Conservation (phyloP, 2,113 vertebrate species). For the Siphamia tubifer region DNA sequence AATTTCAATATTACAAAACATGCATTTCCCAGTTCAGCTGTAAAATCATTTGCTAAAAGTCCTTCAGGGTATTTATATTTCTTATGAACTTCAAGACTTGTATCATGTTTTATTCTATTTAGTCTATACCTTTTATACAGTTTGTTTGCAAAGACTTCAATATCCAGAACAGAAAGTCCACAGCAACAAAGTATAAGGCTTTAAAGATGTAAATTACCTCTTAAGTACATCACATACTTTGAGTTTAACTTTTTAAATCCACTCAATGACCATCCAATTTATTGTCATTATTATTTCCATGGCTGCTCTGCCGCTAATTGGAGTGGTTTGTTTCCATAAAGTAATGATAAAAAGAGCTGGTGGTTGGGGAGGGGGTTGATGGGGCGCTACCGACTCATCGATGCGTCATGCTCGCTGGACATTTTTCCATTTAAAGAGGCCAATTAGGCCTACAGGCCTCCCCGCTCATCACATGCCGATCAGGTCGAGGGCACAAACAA, state of each 20-base stretch:
- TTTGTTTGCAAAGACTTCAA: too few relatives aligned
- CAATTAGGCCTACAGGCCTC: conserved; percentile 62
- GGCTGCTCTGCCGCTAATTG: conserved; percentile 59
- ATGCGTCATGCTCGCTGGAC: conserved; percentile 57
- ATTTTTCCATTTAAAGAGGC: conserved; percentile 70
- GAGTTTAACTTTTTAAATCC: conserved; percentile 38
- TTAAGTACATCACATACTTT: conserved; percentile 9
- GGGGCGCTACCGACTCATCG: conserved; percentile 5
- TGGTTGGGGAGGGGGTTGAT: neutral
- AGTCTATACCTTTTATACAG: too few relatives aligned
- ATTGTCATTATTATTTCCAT: conserved; percentile 43
- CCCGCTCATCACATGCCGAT: conserved; percentile 54
- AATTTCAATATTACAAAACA: too few relatives aligned
- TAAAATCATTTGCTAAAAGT: too few relatives aligned
- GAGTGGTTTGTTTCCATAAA: conserved; percentile 58
- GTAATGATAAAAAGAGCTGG: conserved; percentile 26
- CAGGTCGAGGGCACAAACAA: conserved; percentile 60
- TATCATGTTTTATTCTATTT: too few relatives aligned
- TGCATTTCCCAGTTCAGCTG: too few relatives aligned
- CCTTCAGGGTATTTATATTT: too few relatives aligned
- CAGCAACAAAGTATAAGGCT: neutral
- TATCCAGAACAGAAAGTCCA: neutral
- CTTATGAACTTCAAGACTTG: too few relatives aligned
- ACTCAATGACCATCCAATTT: conserved; percentile 25
- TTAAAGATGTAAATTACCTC: conserved; percentile 22